Percentiles rank a stretch among this genome's conserved stretches.
Conservation (phyloP, 2,888 invertebrate species). For the Schrankia costaestrigalis region DNA sequence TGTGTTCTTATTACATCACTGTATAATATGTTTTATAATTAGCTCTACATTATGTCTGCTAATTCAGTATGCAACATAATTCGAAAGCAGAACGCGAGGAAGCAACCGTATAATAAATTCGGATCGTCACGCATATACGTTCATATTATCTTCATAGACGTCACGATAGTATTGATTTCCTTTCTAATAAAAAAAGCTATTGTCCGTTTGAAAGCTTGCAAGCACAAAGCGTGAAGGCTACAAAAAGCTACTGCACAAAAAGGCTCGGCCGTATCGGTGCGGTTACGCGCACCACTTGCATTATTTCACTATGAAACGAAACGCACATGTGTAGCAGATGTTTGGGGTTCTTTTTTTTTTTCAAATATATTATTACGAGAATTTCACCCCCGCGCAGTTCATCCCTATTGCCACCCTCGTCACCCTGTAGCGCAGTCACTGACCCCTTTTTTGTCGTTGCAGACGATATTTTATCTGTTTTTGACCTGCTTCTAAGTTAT, state of each 20-base stretch:
- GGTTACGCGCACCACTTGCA: slow-evolving; percentile 70
- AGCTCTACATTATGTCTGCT: slow-evolving; percentile 17
- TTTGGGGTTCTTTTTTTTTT: slow-evolving; percentile 73
- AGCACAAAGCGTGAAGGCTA: slow-evolving; percentile 72
- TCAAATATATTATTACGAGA: slow-evolving; percentile 67
- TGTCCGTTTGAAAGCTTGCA: slow-evolving; percentile 68
- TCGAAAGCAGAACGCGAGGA: slow-evolving; percentile 24
- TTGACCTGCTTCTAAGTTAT: slow-evolving; percentile 59
- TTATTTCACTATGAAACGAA: slow-evolving; percentile 67
- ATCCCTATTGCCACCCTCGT: slow-evolving; percentile 22
- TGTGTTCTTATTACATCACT: slow-evolving; percentile 41
- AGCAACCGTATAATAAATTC: slow-evolving; percentile 21
- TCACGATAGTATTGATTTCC: slow-evolving; percentile 67
- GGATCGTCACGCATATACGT: slow-evolving; percentile 15
- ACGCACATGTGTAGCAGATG: slow-evolving; percentile 78
- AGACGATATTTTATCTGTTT: slow-evolving; percentile 53
- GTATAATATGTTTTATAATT: slow-evolving; percentile 32
- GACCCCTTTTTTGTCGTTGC: slow-evolving; percentile 68
- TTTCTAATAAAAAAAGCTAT: slow-evolving; percentile 63
- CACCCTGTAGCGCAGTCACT: slow-evolving; percentile 69
- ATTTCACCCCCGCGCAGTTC: slow-evolving; percentile 50
- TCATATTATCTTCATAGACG: slow-evolving; percentile 38
- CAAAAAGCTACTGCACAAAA: slow-evolving; percentile 72
- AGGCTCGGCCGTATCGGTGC: slow-evolving; percentile 55
- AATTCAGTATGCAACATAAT: slow-evolving; percentile 22